Evolutionary conservation across 2,797 vertebrate genomes (phyloP).

Genomic region (Pempheris klunzingeri): DNA sequence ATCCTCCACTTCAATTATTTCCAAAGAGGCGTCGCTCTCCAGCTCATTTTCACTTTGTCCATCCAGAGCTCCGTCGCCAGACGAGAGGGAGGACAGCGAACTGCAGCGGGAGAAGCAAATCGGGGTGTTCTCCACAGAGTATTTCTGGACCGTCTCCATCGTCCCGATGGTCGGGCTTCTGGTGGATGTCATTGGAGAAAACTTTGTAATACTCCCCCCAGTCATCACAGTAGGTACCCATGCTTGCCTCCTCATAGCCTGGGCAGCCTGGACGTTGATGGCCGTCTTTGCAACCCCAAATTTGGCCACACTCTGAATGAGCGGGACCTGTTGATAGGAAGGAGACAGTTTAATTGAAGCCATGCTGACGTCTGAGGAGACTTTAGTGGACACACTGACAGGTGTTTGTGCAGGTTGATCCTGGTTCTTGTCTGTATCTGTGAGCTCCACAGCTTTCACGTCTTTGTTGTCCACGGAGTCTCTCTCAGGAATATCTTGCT

Average conservation of each 20-base stretch:
- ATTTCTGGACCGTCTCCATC: slow-evolving; percentile 92
- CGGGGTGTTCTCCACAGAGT: slow-evolving; percentile 92
- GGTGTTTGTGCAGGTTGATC: slow-evolving; percentile 75
- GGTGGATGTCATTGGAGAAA: slow-evolving; percentile 82
- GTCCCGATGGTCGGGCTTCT: slow-evolving; percentile 79
- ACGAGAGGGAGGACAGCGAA: slow-evolving; percentile 96
- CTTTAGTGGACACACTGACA: slow-evolving; percentile 83
- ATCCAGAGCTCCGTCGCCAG: slow-evolving; percentile 90
- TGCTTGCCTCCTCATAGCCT: slow-evolving; percentile 88
- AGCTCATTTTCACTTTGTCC: slow-evolving; percentile 93
- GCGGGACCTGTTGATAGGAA: slow-evolving; percentile 93
- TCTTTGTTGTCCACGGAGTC: slow-evolving; percentile 84
- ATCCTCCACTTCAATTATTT: slow-evolving; percentile 94
- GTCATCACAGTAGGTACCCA: slow-evolving; percentile 89
- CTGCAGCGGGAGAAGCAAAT: slow-evolving; percentile 97
- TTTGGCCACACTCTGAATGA: slow-evolving; percentile 87
- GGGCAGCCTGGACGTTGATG: slow-evolving; percentile 85
- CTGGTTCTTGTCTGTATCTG: slow-evolving; percentile 84
- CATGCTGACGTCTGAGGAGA: slow-evolving; percentile 86
- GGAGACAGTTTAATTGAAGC: slow-evolving; percentile 95
- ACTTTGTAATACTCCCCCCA: slow-evolving; percentile 88
- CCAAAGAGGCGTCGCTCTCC: slow-evolving; percentile 95
- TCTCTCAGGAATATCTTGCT: slow-evolving; percentile 84
- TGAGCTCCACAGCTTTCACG: slow-evolving; percentile 66
- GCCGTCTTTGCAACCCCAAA: slow-evolving; percentile 75